Conservation (phyloP, 2,888 invertebrate genomes). For the Perithous albicinctus region DNA sequence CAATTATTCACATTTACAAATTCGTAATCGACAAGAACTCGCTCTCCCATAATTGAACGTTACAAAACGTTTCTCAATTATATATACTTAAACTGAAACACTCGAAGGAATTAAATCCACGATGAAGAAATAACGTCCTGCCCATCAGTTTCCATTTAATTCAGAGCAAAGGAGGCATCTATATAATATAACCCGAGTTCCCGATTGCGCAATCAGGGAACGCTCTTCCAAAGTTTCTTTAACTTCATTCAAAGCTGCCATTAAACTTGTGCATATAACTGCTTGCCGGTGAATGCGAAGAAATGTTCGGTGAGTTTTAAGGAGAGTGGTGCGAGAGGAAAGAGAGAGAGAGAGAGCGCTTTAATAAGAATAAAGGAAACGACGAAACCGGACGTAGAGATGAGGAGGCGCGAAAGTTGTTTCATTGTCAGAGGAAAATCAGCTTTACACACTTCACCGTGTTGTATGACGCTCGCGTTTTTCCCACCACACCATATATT, state of each 20-base stretch:
- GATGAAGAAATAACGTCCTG: neutral
- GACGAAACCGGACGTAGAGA: neutral
- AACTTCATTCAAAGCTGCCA: conserved; percentile 17
- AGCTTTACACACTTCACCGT: neutral
- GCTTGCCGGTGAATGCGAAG: neutral
- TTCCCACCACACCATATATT: too few species aligned
- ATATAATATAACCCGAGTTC: neutral
- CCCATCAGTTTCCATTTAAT: neutral
- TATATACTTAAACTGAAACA: neutral
- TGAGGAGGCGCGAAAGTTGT: neutral
- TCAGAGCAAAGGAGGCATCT: neutral
- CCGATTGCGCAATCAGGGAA: neutral
- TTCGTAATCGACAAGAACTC: neutral
- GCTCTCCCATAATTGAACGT: neutral
- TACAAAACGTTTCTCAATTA: conserved; percentile 7
- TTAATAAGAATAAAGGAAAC: neutral
- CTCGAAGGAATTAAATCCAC: neutral
- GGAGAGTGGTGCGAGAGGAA: too few species aligned
- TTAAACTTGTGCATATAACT: conserved; percentile 17
- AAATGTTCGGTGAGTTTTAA: neutral
- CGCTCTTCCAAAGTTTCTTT: conserved; percentile 11
- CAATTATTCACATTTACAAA: too few species aligned
- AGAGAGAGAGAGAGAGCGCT: neutral
- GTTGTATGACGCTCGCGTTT: too few species aligned
- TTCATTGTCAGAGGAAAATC: conserved; percentile 34